A percentile compares a stretch with the other conserved stretches of the same genome.
Conservation (phyloP, 2,113 vertebrate genomes). For the Strigops habroptila region DNA sequence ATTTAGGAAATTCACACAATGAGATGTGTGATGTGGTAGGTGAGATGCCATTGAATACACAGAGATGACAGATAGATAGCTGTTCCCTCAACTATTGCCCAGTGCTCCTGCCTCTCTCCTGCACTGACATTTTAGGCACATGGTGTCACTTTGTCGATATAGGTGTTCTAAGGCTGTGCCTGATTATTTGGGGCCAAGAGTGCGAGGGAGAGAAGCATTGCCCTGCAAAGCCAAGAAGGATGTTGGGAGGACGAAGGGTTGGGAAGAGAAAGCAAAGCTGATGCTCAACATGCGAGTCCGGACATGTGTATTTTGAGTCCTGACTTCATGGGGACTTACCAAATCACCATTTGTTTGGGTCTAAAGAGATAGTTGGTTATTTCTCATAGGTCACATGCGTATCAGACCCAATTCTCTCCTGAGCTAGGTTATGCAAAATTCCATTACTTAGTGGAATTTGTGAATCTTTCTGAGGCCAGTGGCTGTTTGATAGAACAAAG, state of each 20-base stretch:
- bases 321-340: accelerated
- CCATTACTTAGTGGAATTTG: neutral
- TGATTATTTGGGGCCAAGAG: neutral
- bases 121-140: neutral
- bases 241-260: accelerated
- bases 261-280: neutral
- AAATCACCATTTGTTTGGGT: neutral
- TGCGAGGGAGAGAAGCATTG: neutral
- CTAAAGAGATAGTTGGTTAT: neutral
- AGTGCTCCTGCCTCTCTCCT: neutral
- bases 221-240: neutral
- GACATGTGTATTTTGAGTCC: neutral
- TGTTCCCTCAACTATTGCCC: neutral
- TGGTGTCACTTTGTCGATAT: neutral
- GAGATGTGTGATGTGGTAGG: neutral
- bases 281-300: neutral
- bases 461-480: neutral
- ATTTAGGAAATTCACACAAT: neutral
- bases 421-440: neutral
- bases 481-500: neutral
- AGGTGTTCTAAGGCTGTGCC: neutral
- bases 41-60: neutral
- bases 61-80: neutral
- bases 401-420: neutral
- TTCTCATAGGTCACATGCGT: accelerated